These are phyloP conservation scores for Melanotaenia pygmaea DNA, from an alignment of 2,797 vertebrate genomes.

Conservation along the genomic window DNA sequence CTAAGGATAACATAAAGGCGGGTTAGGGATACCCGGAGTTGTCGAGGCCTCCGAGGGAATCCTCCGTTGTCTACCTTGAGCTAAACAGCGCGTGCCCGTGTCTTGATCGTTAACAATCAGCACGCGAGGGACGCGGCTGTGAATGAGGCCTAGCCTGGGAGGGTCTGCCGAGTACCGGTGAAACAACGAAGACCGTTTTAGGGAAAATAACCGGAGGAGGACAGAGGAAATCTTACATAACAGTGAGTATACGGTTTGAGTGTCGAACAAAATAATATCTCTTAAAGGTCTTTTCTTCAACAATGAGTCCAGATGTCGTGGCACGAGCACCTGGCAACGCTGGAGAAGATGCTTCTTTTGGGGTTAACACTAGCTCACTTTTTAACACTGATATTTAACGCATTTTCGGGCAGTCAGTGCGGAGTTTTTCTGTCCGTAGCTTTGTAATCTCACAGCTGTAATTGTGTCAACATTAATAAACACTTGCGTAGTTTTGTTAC, in stretches of 20 bases:
- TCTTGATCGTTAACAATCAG: slow-evolving; percentile 33
- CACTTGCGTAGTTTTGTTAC: background rate
- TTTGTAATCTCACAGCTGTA: background rate
- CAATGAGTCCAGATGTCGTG: slow-evolving; percentile 26
- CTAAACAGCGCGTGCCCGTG: slow-evolving; percentile 32
- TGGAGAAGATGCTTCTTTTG: slow-evolving; percentile 65
- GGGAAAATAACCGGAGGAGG: slow-evolving; percentile 58
- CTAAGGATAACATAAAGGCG: slow-evolving; percentile 72
- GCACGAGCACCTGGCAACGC: slow-evolving; percentile 57
- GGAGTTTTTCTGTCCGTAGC: accelerated
- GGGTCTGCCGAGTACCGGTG: slow-evolving; percentile 77
- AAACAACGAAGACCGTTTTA: slow-evolving; percentile 71
- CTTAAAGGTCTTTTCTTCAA: background rate
- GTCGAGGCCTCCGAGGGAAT: slow-evolving; percentile 78
- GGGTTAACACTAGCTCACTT: slow-evolving; percentile 57
- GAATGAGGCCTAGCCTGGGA: slow-evolving; percentile 82
- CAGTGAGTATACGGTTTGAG: slow-evolving; percentile 67
- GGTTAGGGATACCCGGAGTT: slow-evolving; percentile 76
- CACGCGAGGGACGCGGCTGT: slow-evolving; percentile 80
- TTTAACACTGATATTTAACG: slow-evolving; percentile 33
- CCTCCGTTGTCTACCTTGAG: slow-evolving; percentile 64
- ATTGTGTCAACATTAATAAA: accelerated
- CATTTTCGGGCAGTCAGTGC: background rate
- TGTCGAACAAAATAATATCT: background rate
- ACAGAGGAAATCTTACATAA: slow-evolving; percentile 45